A percentile compares a stretch with the other conserved stretches of the same genome.
These are phyloP conservation scores for Euzophera pinguis DNA, from an alignment of 2,888 invertebrate species.

Conservation along the genomic window DNA sequence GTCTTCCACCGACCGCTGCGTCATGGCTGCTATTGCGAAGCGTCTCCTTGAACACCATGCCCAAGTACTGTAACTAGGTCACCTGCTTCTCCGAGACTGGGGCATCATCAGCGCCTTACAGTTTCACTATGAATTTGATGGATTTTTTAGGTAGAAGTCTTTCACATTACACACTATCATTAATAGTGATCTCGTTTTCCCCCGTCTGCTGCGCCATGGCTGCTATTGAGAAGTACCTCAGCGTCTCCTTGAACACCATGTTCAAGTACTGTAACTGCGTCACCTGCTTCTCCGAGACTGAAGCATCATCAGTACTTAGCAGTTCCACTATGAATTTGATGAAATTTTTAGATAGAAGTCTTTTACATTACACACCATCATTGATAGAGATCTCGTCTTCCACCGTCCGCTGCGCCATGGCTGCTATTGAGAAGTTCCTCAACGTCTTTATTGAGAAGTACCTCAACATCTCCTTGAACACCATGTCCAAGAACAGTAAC, in stretches of 20 bases:
- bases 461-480: slow-evolving; percentile 63
- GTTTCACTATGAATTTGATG: too few relatives aligned
- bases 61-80: slow-evolving; percentile 45
- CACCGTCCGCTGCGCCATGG: slow-evolving; percentile 59
- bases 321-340: too few relatives aligned
- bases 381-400: slow-evolving; percentile 54
- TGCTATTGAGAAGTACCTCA: slow-evolving; percentile 55
- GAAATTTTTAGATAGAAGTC: background rate
- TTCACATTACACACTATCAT: slow-evolving; percentile 52
- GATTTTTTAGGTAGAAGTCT: background rate
- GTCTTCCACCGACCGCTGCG: slow-evolving; percentile 47
- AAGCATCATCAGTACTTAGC: slow-evolving; percentile 33
- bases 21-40: slow-evolving; percentile 55
- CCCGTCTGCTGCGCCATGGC: slow-evolving; percentile 61
- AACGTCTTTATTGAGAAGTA: too few relatives aligned
- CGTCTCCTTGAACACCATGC: slow-evolving; percentile 63
- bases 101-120: slow-evolving; percentile 34
- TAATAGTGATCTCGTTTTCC: slow-evolving; percentile 52
- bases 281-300: slow-evolving; percentile 42
- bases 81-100: slow-evolving; percentile 42
- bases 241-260: slow-evolving; percentile 60
- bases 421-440: slow-evolving; percentile 55
- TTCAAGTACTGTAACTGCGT: slow-evolving; percentile 48
- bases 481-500: slow-evolving; percentile 52
- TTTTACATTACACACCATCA: slow-evolving; percentile 50